A percentile compares a stretch with the other conserved stretches of the same genome.
phyloP scores from a whole-genome alignment of 2,797 vertebrate species.

The Anisognathus igniventris region DNA sequence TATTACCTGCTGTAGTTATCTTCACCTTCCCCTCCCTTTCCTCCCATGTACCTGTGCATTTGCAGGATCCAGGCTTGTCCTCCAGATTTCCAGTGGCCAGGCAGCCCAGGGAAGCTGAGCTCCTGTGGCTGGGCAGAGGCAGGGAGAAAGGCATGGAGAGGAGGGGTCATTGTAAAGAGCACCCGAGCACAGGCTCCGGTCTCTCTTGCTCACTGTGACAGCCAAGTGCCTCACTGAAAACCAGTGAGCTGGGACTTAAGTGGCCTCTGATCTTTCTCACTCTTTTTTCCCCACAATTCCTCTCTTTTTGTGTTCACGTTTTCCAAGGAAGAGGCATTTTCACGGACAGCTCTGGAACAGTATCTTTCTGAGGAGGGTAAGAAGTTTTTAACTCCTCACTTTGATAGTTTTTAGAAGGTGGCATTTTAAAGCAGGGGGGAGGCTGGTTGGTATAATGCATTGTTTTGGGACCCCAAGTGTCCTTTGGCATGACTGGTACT shows the following conservation, averaged over 20 bases:
- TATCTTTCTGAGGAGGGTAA: conserved; percentile 72
- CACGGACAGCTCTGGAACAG: conserved; percentile 29
- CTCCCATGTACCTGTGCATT: neutral
- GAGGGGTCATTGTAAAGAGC: conserved; percentile 62
- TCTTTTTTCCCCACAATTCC: neutral
- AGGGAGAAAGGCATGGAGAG: conserved; percentile 20
- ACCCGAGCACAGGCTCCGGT: conserved; percentile 32
- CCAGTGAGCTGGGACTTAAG: conserved; percentile 39
- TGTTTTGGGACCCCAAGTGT: neutral
- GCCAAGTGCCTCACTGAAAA: conserved; percentile 59
- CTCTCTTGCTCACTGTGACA: conserved; percentile 42
- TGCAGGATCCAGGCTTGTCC: neutral
- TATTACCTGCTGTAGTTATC: neutral
- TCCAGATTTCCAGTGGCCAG: neutral
- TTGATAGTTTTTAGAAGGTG: neutral
- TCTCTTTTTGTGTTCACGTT: neutral
- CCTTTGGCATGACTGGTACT: neutral
- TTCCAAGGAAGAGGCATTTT: conserved; percentile 53
- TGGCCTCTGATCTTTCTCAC: conserved; percentile 43
- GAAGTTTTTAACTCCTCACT: conserved; percentile 32
- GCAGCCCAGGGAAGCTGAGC: conserved; percentile 51
- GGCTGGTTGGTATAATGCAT: neutral
- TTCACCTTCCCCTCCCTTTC: neutral
- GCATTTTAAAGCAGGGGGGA: neutral
- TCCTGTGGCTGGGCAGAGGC: conserved; percentile 19